A percentile compares a stretch with the other conserved stretches of the same genome.
Evolutionary conservation across 2,797 vertebrate genomes (phyloP).

Genomic region (Cyclura pinguis): DNA sequence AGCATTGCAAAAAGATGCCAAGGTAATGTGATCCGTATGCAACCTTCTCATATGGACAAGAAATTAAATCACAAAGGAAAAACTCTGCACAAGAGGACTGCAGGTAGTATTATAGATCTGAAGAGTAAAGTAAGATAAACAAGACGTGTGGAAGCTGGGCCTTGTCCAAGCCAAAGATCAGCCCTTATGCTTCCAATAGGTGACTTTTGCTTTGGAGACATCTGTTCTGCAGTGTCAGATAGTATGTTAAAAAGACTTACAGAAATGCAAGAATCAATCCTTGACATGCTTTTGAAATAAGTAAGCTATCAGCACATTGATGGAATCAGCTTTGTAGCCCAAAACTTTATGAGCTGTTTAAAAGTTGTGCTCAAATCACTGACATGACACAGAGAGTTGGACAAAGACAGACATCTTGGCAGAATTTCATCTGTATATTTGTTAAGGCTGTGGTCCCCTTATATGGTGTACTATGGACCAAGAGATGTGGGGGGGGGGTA

Average conservation of each 20-base stretch:
- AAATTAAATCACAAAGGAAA: neutral
- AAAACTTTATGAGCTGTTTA: neutral
- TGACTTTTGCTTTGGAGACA: neutral
- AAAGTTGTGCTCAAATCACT: neutral
- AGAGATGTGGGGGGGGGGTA: neutral
- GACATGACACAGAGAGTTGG: neutral
- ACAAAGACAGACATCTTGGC: neutral
- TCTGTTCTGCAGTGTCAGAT: neutral
- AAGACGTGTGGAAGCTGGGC: neutral
- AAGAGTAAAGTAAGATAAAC: neutral
- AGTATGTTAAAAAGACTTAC: neutral
- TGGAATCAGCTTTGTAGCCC: neutral
- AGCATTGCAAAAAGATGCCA: constrained; percentile 28
- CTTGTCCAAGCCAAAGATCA: neutral
- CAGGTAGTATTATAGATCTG: neutral
- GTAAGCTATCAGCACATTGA: neutral
- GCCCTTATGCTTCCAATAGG: neutral
- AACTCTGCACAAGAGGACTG: neutral
- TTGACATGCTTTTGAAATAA: neutral
- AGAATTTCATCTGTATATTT: neutral
- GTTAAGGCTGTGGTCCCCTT: neutral
- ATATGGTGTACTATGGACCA: too few species aligned
- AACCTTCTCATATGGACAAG: neutral
- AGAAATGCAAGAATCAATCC: neutral
- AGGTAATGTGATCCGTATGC: constrained; percentile 6